Evolutionary conservation across 53 echinoderm and acorn worm species (phyloP).

Genomic region (Stichopus horrens): DNA sequence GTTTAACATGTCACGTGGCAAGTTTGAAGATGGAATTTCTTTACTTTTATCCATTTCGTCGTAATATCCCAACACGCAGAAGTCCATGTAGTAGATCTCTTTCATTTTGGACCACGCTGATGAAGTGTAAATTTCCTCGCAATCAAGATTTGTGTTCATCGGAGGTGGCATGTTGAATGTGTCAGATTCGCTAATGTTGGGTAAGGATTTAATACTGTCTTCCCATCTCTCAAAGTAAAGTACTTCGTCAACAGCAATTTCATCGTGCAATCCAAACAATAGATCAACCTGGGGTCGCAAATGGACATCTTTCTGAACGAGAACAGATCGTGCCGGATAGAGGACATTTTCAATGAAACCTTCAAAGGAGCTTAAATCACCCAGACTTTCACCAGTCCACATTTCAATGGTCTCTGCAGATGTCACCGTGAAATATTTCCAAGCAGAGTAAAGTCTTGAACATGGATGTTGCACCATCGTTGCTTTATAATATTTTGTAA

Average conservation of each 20-base stretch:
- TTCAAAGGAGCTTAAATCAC: not conserved
- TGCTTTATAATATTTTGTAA: not conserved
- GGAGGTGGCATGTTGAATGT: not conserved
- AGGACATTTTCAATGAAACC: not conserved
- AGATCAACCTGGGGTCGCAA: not conserved
- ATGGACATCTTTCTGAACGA: not conserved
- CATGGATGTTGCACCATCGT: not conserved
- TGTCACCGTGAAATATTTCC: not conserved
- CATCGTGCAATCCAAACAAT: not conserved
- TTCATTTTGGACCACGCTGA: not conserved
- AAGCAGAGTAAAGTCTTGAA: not conserved
- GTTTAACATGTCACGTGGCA: not conserved
- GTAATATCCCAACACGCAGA: not conserved
- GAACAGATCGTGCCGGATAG: not conserved
- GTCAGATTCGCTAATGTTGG: not conserved
- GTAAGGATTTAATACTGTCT: not conserved
- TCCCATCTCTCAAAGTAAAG: conserved; percentile 3
- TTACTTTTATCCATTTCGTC: not conserved
- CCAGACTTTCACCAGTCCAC: not conserved
- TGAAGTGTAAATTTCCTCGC: not conserved
- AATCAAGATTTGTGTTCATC: not conserved
- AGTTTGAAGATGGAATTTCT: not conserved
- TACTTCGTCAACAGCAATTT: not conserved
- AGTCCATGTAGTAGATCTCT: not conserved
- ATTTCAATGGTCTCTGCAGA: not conserved